These are phyloP conservation scores for Puffinus mauretanicus DNA, from an alignment of 2,113 vertebrate genomes.

Conservation along the genomic window DNA sequence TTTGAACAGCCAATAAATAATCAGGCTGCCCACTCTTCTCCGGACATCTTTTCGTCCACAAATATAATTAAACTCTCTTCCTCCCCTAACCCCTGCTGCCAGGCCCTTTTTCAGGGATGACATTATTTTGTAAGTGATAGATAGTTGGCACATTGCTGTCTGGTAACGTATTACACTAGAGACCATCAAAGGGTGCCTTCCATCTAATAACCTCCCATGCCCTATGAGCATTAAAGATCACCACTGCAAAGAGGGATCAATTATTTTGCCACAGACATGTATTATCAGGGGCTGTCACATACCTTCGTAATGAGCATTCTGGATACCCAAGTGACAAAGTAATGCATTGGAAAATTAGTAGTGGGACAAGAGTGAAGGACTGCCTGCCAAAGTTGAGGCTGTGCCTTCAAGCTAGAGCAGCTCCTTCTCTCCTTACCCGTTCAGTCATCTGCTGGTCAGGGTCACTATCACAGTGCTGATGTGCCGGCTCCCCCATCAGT, in stretches of 20 bases:
- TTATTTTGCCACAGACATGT: conserved; percentile 64
- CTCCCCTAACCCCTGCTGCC: neutral
- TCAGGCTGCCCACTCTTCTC: neutral
- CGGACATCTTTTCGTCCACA: conserved; percentile 39
- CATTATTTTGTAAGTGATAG: conserved; percentile 42
- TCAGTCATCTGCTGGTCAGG: conserved; percentile 68
- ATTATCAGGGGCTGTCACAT: conserved; percentile 66
- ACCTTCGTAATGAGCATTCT: conserved; percentile 61
- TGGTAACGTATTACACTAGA: conserved; percentile 4
- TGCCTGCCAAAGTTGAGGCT: conserved; percentile 38
- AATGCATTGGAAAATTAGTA: conserved; percentile 62
- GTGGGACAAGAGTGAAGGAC: conserved; percentile 48
- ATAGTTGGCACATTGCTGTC: conserved; percentile 41
- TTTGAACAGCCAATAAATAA: conserved; percentile 64
- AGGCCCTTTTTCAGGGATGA: conserved; percentile 41
- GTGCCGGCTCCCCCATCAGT: conserved; percentile 16
- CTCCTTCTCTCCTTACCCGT: conserved; percentile 15
- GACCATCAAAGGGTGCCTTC: conserved; percentile 42
- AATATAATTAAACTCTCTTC: conserved; percentile 51
- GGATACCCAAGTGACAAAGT: conserved; percentile 39
- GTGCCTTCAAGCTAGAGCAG: conserved; percentile 20
- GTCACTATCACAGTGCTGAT: conserved; percentile 31
- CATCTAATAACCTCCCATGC: conserved; percentile 59
- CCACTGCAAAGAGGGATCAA: conserved; percentile 54
- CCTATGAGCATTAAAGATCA: conserved; percentile 52